Percentiles rank a stretch among this genome's conserved stretches.
Evolutionary conservation across 92 coral and sea anemone species (phyloP).

Genomic region (Palythoa heliodiscus): DNA sequence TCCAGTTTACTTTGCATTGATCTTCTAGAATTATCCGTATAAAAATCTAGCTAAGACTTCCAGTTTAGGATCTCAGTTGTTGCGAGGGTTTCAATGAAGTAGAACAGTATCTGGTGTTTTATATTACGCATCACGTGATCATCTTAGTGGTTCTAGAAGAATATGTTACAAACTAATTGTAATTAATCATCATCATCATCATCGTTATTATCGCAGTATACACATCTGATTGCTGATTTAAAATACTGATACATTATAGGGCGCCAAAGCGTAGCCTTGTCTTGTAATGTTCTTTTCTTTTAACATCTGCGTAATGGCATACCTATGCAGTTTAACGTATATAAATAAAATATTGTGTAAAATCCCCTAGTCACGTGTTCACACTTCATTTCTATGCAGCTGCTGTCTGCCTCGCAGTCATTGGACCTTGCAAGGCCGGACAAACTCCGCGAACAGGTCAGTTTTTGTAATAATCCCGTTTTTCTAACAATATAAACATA

Average conservation of each 20-base stretch:
- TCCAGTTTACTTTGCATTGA: not conserved
- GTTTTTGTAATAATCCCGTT: not conserved
- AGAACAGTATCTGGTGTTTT: too few relatives aligned
- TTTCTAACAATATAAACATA: too few relatives aligned
- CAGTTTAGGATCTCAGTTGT: not conserved
- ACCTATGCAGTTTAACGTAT: too few relatives aligned
- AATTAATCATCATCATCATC: too few relatives aligned
- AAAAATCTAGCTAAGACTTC: not conserved
- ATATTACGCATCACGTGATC: not conserved
- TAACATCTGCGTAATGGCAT: too few relatives aligned
- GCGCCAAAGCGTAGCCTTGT: too few relatives aligned
- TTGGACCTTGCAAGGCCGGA: slow-evolving; percentile 68
- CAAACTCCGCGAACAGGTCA: slow-evolving; percentile 74
- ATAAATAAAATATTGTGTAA: too few relatives aligned
- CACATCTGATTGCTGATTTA: too few relatives aligned
- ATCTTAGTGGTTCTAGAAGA: not conserved
- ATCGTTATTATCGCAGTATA: too few relatives aligned
- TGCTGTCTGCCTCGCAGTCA: slow-evolving; percentile 71
- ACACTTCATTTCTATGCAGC: slow-evolving; percentile 28
- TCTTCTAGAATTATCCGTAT: not conserved
- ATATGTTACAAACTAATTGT: too few relatives aligned
- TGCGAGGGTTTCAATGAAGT: too few relatives aligned
- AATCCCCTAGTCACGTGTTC: not conserved
- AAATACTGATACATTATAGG: too few relatives aligned
- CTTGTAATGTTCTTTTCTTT: not conserved